Evolutionary conservation across 2,888 invertebrate genomes (phyloP), one percentile per base, ranked within the genome.

Genomic region (Tolmerus cingulatus): DNA sequence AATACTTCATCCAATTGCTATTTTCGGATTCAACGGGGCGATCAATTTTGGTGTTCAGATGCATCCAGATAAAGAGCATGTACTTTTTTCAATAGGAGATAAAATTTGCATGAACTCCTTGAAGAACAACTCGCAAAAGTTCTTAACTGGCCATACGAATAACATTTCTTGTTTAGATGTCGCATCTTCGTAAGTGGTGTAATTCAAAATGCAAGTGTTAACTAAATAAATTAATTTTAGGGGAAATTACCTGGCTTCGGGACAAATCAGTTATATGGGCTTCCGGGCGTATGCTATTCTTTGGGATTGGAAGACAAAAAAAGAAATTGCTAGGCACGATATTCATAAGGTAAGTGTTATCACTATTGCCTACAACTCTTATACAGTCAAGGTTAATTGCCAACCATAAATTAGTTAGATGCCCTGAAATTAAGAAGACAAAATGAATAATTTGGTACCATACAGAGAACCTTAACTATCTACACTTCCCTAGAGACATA

Each of bases 241-340:
- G 89, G 97, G 98, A 34, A 95, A 95, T 30, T 97, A 95, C 90
- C 93, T 98, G 57, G 98, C 97, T 5, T 97, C 98, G 0, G 98
- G 98, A 0, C 98, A 98, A 93, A 95, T 96, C 57, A 98, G 97
- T 91, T 96, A 97, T 91, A 96, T 97, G 92, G 98, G 98, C 5
- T 98, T 98, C 91, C 97, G 96, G 92, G 95, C 98, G 0, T 94
- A 95, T 87, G 96, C 97, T 0, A 97, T 97, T 89, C 92, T 98
- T 19, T 98, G 98, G 98, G 95, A 97, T 91, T 98, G 96, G 91
- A 93, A 95, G 16, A 94, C 93, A 82, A 94, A 94, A 89, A 92
- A 92, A 46, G 93, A 95, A 88, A 91, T 96, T 46, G 94, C 95
- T 0, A 95, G 95, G 84, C 96, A 98, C 92, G 96, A 96, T 91